phyloP scores from a whole-genome alignment of 2,797 vertebrate species.

The Phylloscopus collybita region DNA sequence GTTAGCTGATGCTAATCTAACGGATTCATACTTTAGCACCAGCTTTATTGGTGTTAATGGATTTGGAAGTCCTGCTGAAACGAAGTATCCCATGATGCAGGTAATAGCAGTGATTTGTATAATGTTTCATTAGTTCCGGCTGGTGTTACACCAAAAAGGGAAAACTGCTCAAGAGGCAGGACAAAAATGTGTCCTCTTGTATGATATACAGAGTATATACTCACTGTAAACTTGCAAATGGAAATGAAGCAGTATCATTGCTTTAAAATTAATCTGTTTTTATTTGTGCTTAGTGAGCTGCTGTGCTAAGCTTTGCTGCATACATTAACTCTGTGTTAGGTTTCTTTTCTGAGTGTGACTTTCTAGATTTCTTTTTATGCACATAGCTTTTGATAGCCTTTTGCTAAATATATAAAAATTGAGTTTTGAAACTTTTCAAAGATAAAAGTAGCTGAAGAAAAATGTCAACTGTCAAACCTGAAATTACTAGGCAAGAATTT shows the following conservation, averaged over 20 bases:
- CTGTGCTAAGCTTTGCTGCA: not conserved
- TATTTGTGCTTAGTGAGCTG: not conserved
- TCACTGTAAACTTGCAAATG: not conserved
- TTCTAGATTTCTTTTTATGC: not conserved
- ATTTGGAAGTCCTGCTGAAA: conserved; percentile 95
- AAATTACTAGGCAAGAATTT: not conserved
- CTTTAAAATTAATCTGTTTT: not conserved
- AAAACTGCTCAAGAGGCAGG: not conserved
- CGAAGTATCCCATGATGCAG: conserved; percentile 99
- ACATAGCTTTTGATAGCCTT: not conserved
- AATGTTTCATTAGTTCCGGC: not conserved
- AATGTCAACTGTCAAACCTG: not conserved
- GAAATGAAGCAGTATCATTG: not conserved
- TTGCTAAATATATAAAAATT: not conserved
- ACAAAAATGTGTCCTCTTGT: not conserved
- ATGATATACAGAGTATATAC: not conserved
- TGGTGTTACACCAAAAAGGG: not conserved
- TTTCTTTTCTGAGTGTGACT: not conserved
- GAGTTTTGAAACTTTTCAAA: not conserved
- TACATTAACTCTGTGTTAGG: not conserved
- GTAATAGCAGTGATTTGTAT: conserved; percentile 74
- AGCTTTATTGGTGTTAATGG: conserved; percentile 99
- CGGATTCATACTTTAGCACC: conserved; percentile 99
- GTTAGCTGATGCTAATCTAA: conserved; percentile 91
- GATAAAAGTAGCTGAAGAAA: not conserved